Conservation (phyloP, 1,140 invertebrate species). For the Cardiocondyla obscurior region DNA sequence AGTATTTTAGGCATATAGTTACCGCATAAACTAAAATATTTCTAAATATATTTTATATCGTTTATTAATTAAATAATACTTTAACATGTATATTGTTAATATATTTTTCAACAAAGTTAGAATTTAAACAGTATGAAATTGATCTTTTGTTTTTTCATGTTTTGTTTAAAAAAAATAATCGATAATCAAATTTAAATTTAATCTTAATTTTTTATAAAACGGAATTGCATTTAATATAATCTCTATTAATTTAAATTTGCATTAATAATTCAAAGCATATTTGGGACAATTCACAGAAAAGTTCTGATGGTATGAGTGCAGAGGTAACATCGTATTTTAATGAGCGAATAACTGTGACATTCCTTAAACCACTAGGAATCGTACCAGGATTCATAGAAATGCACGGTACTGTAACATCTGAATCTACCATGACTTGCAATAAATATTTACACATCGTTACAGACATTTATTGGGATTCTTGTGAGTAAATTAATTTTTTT, state of each 20-base stretch:
- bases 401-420: slow-evolving; percentile 75
- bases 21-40: too few species aligned
- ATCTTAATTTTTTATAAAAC: slow-evolving; percentile 5
- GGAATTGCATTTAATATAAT: neutral
- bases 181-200: neutral
- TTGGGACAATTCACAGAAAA: slow-evolving; percentile 65
- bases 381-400: slow-evolving; percentile 76
- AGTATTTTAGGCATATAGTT: neutral
- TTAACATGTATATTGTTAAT: neutral
- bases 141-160: neutral
- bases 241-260: neutral
- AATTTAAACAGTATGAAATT: too few species aligned
- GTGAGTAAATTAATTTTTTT: slow-evolving; percentile 65
- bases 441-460: slow-evolving; percentile 69
- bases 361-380: slow-evolving; percentile 72
- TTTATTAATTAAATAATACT: neutral
- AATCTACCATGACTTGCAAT: slow-evolving; percentile 72
- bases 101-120: neutral
- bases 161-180: neutral
- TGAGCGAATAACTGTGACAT: slow-evolving; percentile 75
- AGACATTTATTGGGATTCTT: slow-evolving; percentile 71
- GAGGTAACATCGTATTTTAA: slow-evolving; percentile 77
- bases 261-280: neutral
- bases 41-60: too few species aligned
- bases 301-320: slow-evolving; percentile 71